These are phyloP conservation scores for Sylvicola fuscatus DNA, from an alignment of 2,888 invertebrate genomes.

Conservation along the genomic window DNA sequence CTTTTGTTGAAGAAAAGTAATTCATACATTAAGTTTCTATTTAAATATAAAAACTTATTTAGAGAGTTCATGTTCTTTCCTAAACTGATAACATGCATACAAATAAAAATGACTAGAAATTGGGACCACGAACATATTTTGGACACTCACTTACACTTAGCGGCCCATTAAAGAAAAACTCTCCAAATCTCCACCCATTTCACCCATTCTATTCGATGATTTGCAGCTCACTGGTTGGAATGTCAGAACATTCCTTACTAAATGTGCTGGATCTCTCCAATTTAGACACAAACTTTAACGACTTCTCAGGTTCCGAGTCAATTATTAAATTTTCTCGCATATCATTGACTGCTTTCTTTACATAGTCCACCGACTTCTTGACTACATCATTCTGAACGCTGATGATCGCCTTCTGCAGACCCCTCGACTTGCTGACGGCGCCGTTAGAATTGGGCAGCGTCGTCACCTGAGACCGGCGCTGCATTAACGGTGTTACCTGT, in stretches of 20 bases:
- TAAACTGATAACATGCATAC: no score
- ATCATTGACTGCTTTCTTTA: slow-evolving; percentile 1
- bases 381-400: background rate
- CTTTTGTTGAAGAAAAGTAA: no score
- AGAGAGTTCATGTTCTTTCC: no score
- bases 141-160: no score
- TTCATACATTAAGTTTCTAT: no score
- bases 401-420: background rate
- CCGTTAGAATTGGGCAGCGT: background rate
- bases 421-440: background rate
- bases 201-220: slow-evolving; percentile 19
- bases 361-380: background rate
- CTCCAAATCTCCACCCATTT: no score
- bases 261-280: slow-evolving; percentile 26
- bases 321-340: background rate
- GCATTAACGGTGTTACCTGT: background rate
- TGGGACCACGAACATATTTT: no score
- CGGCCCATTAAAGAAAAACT: no score
- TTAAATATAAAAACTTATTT: no score
- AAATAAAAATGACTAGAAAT: no score
- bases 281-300: slow-evolving; percentile 15
- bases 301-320: background rate
- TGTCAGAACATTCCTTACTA: slow-evolving; percentile 22
- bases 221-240: slow-evolving; percentile 21
- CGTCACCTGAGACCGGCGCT: background rate